Evolutionary conservation across 2,888 invertebrate genomes (phyloP), one percentile per base, ranked within the genome.

Genomic region (Podotricha telesiphe): DNA sequence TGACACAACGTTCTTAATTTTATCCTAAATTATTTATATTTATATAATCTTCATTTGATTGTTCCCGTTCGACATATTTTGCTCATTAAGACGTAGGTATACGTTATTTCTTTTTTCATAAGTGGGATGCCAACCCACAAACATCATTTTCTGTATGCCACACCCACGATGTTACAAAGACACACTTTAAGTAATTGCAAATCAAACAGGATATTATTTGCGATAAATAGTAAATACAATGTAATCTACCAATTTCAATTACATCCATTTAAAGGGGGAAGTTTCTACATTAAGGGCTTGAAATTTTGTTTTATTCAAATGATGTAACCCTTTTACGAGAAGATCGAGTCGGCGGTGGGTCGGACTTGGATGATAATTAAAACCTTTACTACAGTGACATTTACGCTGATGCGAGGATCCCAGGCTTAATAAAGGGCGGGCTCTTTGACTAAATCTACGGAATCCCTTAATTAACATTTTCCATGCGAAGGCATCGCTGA

Each of bases 311-410:
- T 79, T 77, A 81, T 79, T 79, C 75, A 79, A 79, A 80, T 79
- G 79, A 78, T 77, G 76, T 79, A 81, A 82, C 81, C 80, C 82
- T 80, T 85, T 85, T 80, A 82, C 78, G 79, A 79, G 80, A 74
- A 73, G 73, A 77, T 78, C 76, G 72, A 77, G 75, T 71, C 72
- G 74, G 87, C 81, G 89, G 89, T 88, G 84, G 89, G 89, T 88
- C 88, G 79, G 76, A 71, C 69, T 67, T 76, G 73, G 71, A 74
- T 71, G 79, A 86, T 91, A 91, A 91, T 91, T 91, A 91, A 91
- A 91, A 86, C 82, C 86, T 89, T 85, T 79, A 76, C 79, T 77
- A 75, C 79, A 81, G 86, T 90, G 91, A 90, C 91, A 89, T 91
- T 91, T 86, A 91, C 86, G 86, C 85, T 89, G 88, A 90, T 90